Evolutionary conservation across 2,797 vertebrate species (phyloP), one percentile per base, ranked within the genome.

Genomic region (Enteromius argenteus): DNA sequence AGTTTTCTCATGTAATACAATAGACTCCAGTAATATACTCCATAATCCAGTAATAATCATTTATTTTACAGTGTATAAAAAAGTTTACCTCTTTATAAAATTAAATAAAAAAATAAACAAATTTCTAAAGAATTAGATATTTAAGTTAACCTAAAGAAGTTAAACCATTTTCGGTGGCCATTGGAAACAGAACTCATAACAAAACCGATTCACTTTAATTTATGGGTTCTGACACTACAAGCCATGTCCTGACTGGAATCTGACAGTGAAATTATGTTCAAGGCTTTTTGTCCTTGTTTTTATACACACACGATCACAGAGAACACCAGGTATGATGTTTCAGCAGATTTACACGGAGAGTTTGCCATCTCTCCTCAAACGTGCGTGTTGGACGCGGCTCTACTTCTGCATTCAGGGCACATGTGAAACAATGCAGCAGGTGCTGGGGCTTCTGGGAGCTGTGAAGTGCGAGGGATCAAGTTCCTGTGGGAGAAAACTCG

Each of bases 351-450:
- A 27, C 13, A 17, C 7, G 1, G 27, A 67, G 62, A 44, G 23
- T 46, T 69, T 68, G 32, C 46, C 81, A 44, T 37, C 72, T 81
- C 56, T 62, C 56, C 68, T 62, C 58, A 60, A 46, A 46, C 8
- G 35, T 67, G 13, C 9, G 17, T 1, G 30, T 30, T 30, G 44
- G 15, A 68, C 3, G 23, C 13, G 2, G 39, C 42, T 72, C 27
- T 32, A 3, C 64, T n/a, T 68, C 23, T 80, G 58, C 14, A 37
- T 76, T 66, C 39, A 49, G 46, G 27, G 30, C 32, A 68, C 32
- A 15, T 81, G 72, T 23, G 75, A 83, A 74, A 83, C 80, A 86
- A 75, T 74, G 17, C 58, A 67, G 75, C 85, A 86, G 85, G 85
- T 86, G 80, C 74, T 79, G 75, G 49, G 13, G 39, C 30, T 58